These are phyloP conservation scores for Trachelus troglodyta DNA, from an alignment of 2,888 invertebrate genomes.

Conservation along the genomic window DNA sequence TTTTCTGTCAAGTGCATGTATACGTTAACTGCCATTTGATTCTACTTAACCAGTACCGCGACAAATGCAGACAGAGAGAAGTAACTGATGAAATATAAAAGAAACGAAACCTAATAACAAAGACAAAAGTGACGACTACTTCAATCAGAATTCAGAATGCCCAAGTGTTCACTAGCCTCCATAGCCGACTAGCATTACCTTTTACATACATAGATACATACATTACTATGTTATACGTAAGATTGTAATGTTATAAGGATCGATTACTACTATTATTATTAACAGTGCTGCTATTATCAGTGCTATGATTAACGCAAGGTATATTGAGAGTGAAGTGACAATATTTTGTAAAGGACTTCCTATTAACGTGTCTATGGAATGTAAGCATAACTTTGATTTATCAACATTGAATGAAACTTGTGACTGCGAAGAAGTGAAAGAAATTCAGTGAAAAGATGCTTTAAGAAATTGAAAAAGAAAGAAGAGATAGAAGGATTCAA, in stretches of 20 bases:
- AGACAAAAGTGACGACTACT: constrained; percentile 18
- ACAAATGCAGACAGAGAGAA: background rate
- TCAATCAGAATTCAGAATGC: constrained; percentile 57
- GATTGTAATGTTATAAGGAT: constrained; percentile 29
- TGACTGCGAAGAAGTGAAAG: background rate
- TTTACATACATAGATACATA: constrained; percentile 43
- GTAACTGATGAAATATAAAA: background rate
- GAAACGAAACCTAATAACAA: background rate
- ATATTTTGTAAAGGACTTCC: constrained; percentile 17
- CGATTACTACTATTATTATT: constrained; percentile 13
- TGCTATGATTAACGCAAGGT: constrained; percentile 27
- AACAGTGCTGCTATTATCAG: background rate
- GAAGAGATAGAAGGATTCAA: background rate
- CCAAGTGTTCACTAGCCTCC: constrained; percentile 61
- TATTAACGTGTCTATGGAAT: background rate
- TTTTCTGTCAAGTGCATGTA: background rate
- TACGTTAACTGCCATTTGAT: background rate
- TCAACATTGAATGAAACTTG: background rate
- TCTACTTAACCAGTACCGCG: background rate
- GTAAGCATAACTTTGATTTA: background rate
- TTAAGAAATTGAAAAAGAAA: background rate
- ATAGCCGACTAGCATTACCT: constrained; percentile 49
- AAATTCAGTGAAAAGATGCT: background rate
- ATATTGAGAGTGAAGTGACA: constrained; percentile 29
- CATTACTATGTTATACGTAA: constrained; percentile 20